Evolutionary conservation across 2,797 vertebrate genomes (phyloP).

Genomic region (Merluccius polli): DNA sequence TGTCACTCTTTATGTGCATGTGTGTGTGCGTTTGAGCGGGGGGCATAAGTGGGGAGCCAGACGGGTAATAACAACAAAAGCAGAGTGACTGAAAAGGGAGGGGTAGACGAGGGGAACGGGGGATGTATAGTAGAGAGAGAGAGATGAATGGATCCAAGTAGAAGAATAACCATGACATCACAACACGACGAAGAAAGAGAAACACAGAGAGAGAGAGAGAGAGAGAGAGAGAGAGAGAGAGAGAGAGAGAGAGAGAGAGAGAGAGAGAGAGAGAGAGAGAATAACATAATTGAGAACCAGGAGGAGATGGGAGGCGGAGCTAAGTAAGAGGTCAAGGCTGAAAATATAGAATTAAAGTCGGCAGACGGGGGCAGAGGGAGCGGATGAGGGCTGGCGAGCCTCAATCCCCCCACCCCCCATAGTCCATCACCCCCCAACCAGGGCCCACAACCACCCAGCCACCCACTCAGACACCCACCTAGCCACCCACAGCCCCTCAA

Average conservation of each 20-base stretch:
- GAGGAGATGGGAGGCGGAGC: background rate
- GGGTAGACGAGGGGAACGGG: background rate
- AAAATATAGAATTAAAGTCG: background rate
- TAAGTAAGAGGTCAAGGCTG: background rate
- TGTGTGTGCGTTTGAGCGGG: background rate
- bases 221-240: background rate
- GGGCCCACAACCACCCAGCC: background rate
- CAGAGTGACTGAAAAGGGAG: background rate
- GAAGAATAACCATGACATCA: background rate
- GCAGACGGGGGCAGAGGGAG: background rate
- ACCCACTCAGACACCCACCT: background rate
- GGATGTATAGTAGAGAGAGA: background rate
- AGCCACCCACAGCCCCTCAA: background rate
- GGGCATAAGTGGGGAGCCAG: constrained; percentile 5
- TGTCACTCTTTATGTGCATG: background rate
- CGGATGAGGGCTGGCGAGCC: background rate
- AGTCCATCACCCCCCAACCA: background rate
- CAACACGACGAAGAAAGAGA: background rate
- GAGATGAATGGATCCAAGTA: background rate
- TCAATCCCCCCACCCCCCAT: background rate
- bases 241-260: background rate
- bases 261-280: constrained; percentile 4
- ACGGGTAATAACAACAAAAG: constrained; percentile 6
- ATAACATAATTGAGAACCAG: background rate
- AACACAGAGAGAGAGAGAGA: background rate